Conservation (phyloP, 2,797 vertebrate species). For the Florisuga fusca region DNA sequence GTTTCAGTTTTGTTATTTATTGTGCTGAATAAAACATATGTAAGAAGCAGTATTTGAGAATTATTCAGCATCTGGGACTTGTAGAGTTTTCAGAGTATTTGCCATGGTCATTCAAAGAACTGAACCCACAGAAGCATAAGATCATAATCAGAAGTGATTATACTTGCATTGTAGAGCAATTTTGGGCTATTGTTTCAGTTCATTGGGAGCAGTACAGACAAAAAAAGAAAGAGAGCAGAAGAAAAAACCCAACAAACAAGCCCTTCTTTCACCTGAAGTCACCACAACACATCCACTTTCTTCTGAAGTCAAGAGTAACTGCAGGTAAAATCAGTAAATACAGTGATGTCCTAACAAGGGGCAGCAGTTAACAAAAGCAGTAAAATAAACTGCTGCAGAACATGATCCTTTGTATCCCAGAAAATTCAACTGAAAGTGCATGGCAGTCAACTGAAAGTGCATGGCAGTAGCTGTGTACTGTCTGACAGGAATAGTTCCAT, state of each 20-base stretch:
- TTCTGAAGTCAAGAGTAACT: conserved; percentile 25
- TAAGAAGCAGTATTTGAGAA: not conserved
- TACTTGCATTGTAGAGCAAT: conserved; percentile 19
- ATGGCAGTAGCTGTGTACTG: not conserved
- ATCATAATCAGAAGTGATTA: conserved; percentile 45
- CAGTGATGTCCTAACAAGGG: not conserved
- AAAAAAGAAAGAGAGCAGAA: not conserved
- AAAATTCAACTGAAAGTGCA: not conserved
- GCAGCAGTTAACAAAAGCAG: conserved; percentile 34
- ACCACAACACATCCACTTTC: conserved; percentile 5
- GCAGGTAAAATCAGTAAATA: conserved; percentile 21
- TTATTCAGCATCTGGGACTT: conserved; percentile 24
- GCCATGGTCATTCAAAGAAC: conserved; percentile 1
- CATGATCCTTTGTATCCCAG: not conserved
- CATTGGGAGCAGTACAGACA: not conserved
- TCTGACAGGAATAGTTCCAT: not conserved
- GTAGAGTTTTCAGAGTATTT: conserved; percentile 37
- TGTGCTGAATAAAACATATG: not conserved
- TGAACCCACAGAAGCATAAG: conserved; percentile 46
- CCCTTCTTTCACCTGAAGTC: not conserved
- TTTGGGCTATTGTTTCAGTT: conserved; percentile 9
- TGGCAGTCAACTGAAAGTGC: not conserved
- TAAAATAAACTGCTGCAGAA: conserved; percentile 38
- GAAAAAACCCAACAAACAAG: not conserved
- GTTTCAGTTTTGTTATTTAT: conserved; percentile 6